Conservation (phyloP, 2,888 invertebrate genomes). For the Cosmopolites sordidus region DNA sequence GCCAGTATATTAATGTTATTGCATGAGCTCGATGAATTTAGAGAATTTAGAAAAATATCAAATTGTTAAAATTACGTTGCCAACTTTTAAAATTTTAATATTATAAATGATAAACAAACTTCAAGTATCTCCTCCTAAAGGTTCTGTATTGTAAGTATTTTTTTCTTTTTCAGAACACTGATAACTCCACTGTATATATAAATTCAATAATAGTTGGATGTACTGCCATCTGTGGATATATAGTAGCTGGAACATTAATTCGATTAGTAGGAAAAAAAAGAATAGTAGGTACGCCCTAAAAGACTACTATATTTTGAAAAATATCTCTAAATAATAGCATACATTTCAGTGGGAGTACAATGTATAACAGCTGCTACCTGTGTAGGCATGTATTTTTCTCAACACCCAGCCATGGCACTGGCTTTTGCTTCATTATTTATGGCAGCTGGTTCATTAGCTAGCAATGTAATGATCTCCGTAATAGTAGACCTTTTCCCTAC, state of each 20-base stretch:
- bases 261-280: conserved; percentile 53
- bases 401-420: conserved; percentile 52
- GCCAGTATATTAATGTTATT: too few species aligned
- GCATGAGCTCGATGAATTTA: too few species aligned
- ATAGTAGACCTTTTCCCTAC: conserved; percentile 65
- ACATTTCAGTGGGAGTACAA: conserved; percentile 37
- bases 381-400: conserved; percentile 56
- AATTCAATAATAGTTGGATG: conserved; percentile 66
- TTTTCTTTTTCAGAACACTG: conserved; percentile 37
- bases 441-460: conserved; percentile 53
- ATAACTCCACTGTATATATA: conserved; percentile 54
- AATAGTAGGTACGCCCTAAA: conserved; percentile 50
- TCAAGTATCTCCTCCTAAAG: too few species aligned
- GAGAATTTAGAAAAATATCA: too few species aligned
- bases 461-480: conserved; percentile 60
- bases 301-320: too few species aligned
- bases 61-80: too few species aligned
- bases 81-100: too few species aligned
- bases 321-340: too few species aligned
- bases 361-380: conserved; percentile 49
- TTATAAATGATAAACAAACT: too few species aligned
- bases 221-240: conserved; percentile 60
- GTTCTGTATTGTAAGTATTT: too few species aligned
- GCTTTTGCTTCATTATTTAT: conserved; percentile 55
- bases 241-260: conserved; percentile 56